Conservation (phyloP, 2,113 vertebrate species). For the Hypocryptadius cinnamomeus region DNA sequence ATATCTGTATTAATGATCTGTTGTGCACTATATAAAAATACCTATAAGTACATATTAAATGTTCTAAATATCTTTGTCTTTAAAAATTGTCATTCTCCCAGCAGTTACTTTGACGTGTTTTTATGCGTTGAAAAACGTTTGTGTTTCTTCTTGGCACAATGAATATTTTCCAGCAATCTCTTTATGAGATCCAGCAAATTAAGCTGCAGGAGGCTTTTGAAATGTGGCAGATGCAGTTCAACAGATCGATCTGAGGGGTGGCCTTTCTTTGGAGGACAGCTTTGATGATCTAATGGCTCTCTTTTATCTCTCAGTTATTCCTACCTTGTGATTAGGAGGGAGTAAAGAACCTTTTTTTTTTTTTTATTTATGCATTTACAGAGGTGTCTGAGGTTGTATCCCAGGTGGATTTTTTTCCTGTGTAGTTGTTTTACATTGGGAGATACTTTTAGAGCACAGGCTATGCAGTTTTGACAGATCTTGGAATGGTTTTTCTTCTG, state of each 20-base stretch:
- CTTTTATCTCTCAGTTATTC: not conserved
- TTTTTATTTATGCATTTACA: not conserved
- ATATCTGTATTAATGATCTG: not conserved
- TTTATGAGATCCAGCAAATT: not conserved
- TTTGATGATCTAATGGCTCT: not conserved
- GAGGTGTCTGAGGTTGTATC: not conserved
- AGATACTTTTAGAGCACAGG: not conserved
- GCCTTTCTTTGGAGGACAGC: not conserved
- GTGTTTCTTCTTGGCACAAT: not conserved
- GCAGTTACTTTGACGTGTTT: not conserved
- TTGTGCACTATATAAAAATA: not conserved
- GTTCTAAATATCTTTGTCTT: not conserved
- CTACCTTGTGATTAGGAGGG: not conserved
- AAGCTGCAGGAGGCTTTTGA: conserved; percentile 29
- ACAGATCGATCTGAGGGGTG: not conserved
- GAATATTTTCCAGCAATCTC: not conserved
- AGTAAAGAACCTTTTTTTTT: not conserved
- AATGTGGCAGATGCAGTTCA: not conserved
- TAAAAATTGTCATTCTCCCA: not conserved
- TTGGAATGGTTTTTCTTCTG: not conserved
- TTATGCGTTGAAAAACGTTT: not conserved
- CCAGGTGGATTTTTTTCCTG: not conserved
- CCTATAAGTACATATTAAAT: not conserved
- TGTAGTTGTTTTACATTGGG: not conserved
- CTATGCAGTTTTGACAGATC: not conserved